Evolutionary conservation across 2,888 invertebrate genomes (phyloP).

Genomic region (Gari tellinella): DNA sequence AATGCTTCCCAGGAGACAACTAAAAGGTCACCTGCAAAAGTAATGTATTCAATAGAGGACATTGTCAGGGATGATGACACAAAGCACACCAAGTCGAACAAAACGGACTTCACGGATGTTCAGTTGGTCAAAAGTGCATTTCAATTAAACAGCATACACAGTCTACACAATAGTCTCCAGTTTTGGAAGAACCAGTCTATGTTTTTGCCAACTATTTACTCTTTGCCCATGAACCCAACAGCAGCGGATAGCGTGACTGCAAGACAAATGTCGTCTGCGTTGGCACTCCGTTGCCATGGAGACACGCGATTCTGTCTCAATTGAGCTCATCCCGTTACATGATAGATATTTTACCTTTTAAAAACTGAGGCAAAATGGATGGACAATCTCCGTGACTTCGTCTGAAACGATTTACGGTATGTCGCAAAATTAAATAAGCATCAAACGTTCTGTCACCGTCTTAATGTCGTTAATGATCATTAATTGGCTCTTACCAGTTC

Average conservation of each 20-base stretch:
- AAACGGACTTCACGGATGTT: constrained; percentile 11
- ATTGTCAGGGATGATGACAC: constrained; percentile 34
- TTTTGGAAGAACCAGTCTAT: constrained; percentile 51
- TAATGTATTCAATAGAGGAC: constrained; percentile 52
- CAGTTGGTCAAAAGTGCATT: constrained; percentile 47
- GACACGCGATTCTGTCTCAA: constrained; percentile 55
- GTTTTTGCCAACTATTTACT: constrained; percentile 48
- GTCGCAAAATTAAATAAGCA: constrained; percentile 14
- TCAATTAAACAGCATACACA: constrained; percentile 36
- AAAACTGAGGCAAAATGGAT: constrained; percentile 19
- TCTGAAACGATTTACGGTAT: constrained; percentile 17
- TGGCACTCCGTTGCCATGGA: constrained; percentile 47
- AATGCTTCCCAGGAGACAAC: not conserved
- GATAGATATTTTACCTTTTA: not conserved
- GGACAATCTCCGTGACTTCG: constrained; percentile 42
- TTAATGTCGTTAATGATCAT: constrained; percentile 23
- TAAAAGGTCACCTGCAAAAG: constrained; percentile 13
- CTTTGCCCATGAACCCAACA: constrained; percentile 40
- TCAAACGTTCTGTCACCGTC: constrained; percentile 28
- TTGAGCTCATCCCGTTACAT: constrained; percentile 7
- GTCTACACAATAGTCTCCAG: constrained; percentile 27
- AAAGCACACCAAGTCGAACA: constrained; percentile 1
- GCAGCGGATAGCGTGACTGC: constrained; percentile 46
- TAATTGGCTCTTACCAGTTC: constrained; percentile 39
- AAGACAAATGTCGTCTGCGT: constrained; percentile 52